phyloP scores from a whole-genome alignment of 2,113 vertebrate species.

The Hassar affinis region DNA sequence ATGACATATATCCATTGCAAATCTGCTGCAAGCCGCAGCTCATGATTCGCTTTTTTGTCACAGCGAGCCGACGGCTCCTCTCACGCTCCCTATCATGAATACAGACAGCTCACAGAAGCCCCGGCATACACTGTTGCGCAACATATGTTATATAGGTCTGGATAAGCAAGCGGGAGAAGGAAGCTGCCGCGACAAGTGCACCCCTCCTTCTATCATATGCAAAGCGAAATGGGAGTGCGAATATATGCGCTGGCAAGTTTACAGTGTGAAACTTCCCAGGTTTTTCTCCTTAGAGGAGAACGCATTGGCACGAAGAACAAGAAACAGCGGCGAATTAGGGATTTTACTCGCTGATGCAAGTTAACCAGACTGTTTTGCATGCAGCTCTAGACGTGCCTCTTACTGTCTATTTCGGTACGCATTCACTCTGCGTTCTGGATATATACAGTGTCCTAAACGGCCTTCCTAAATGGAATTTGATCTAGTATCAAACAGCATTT shows the following conservation, averaged over 20 bases:
- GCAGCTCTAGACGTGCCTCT: neutral
- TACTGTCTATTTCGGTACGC: neutral
- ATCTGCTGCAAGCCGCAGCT: slow-evolving; percentile 70
- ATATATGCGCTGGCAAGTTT: slow-evolving; percentile 50
- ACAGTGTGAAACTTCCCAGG: slow-evolving; percentile 26
- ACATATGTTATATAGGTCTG: slow-evolving; percentile 69
- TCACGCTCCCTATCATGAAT: slow-evolving; percentile 70
- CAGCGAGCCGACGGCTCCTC: slow-evolving; percentile 68
- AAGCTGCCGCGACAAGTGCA: slow-evolving; percentile 45
- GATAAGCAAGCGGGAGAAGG: slow-evolving; percentile 64
- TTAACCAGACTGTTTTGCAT: neutral
- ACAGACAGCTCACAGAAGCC: slow-evolving; percentile 63
- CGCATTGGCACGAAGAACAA: slow-evolving; percentile 1
- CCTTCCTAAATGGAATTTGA: neutral
- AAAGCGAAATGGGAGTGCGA: slow-evolving; percentile 37
- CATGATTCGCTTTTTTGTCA: slow-evolving; percentile 64
- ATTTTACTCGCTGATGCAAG: slow-evolving; percentile 3
- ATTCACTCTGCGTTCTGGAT: neutral
- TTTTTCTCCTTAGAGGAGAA: neutral
- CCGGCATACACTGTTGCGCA: slow-evolving; percentile 55
- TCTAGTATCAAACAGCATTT: neutral
- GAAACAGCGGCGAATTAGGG: neutral
- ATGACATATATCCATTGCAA: slow-evolving; percentile 71
- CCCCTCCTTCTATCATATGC: slow-evolving; percentile 41
- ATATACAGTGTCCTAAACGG: neutral